Conservation (phyloP, 1,140 invertebrate species). For the Drosophila seguyi region DNA sequence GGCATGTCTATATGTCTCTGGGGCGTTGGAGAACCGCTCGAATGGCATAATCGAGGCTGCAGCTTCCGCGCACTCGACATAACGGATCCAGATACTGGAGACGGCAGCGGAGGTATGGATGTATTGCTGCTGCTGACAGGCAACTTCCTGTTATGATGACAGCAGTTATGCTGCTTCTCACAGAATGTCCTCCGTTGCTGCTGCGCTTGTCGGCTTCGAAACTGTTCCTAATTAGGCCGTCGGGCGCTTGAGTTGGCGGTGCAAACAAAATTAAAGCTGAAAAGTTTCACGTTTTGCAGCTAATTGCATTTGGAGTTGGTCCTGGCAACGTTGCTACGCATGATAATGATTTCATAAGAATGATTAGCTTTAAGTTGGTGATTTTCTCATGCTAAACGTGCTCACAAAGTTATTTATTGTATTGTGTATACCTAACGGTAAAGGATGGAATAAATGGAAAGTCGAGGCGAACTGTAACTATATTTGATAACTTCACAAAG, state of each 20-base stretch:
- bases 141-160: constrained; percentile 54
- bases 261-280: constrained; percentile 33
- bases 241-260: constrained; percentile 22
- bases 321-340: constrained; percentile 13
- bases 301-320: constrained; percentile 72
- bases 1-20: neutral
- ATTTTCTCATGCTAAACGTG: constrained; percentile 8
- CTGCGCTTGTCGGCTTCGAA: constrained; percentile 25
- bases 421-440: neutral
- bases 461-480: neutral
- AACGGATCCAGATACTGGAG: constrained; percentile 22
- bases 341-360: constrained; percentile 47
- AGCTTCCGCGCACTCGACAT: constrained; percentile 58
- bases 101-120: constrained; percentile 24
- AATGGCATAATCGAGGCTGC: constrained; percentile 79
- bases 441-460: neutral
- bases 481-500: neutral
- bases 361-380: constrained; percentile 57
- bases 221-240: constrained; percentile 74
- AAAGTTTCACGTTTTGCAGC: constrained; percentile 59
- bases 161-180: constrained; percentile 38
- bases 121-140: constrained; percentile 40
- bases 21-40: constrained; percentile 27
- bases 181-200: constrained; percentile 11
- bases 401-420: constrained; percentile 18